phyloP scores from a whole-genome alignment of 2,797 vertebrate genomes.

The Hemitrygon akajei region DNA sequence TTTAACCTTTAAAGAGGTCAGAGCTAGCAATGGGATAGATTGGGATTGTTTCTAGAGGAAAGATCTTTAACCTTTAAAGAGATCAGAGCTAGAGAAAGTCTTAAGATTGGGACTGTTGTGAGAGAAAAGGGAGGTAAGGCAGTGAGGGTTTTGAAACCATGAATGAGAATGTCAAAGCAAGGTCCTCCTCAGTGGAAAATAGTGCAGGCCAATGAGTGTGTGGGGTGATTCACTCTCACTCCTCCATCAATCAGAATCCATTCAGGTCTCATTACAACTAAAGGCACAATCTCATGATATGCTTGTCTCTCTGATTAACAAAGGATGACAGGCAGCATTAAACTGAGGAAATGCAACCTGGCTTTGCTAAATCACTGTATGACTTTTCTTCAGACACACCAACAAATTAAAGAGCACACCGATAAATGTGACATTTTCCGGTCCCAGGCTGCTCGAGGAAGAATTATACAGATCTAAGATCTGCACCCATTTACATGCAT shows the following conservation, averaged over 20 bases:
- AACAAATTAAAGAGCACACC: background rate
- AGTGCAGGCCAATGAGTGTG: background rate
- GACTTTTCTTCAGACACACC: background rate
- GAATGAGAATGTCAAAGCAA: background rate
- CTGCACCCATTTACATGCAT: too few species aligned
- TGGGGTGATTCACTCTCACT: background rate
- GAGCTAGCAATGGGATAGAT: background rate
- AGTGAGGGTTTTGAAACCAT: background rate
- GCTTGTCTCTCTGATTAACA: conserved; percentile 1
- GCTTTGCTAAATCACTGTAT: background rate
- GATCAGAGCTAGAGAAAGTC: background rate
- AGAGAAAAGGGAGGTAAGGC: too few species aligned
- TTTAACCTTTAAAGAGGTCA: background rate
- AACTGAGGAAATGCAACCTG: background rate
- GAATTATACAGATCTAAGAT: background rate
- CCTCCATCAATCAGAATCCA: background rate
- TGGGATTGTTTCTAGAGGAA: background rate
- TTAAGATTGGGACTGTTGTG: background rate
- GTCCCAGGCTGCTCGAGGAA: background rate
- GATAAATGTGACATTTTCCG: background rate
- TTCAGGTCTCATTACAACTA: background rate
- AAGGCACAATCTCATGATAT: background rate
- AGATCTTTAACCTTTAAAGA: too few species aligned
- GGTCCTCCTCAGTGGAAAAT: background rate
- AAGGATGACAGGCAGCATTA: background rate